These are phyloP conservation scores for Morpho achilles DNA, from an alignment of 2,888 invertebrate species.

Conservation along the genomic window DNA sequence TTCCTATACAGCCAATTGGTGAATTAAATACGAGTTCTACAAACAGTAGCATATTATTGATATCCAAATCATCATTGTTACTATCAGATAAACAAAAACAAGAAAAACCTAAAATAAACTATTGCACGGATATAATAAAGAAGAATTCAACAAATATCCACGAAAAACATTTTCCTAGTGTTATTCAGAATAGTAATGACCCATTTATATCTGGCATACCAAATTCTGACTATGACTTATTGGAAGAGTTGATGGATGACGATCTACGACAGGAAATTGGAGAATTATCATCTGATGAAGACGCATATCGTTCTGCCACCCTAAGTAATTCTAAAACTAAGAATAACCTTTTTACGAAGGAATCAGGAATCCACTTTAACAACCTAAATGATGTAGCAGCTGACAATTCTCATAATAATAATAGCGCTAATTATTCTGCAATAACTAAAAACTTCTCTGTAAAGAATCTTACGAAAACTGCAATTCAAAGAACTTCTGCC, in stretches of 20 bases:
- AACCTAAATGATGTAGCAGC: neutral
- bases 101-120: constrained; percentile 4
- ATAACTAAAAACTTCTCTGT: neutral
- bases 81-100: constrained; percentile 5
- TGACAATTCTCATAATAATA: constrained; percentile 5
- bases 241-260: constrained; percentile 70
- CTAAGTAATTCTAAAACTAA: constrained; percentile 28
- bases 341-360: constrained; percentile 3
- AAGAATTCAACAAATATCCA: constrained; percentile 5
- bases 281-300: constrained; percentile 62
- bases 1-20: constrained; percentile 3
- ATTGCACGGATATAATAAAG: constrained; percentile 5
- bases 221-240: constrained; percentile 62
- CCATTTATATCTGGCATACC: constrained; percentile 57
- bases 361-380: neutral
- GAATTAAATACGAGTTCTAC: neutral
- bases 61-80: neutral
- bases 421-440: neutral
- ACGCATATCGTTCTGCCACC: constrained; percentile 36
- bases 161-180: constrained; percentile 13
- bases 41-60: neutral
- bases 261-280: constrained; percentile 67
- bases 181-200: constrained; percentile 34
- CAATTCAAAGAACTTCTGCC: neutral
- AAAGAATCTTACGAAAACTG: constrained; percentile 4